Conservation (phyloP, 2,797 vertebrate genomes). For the Zalophus californianus region DNA sequence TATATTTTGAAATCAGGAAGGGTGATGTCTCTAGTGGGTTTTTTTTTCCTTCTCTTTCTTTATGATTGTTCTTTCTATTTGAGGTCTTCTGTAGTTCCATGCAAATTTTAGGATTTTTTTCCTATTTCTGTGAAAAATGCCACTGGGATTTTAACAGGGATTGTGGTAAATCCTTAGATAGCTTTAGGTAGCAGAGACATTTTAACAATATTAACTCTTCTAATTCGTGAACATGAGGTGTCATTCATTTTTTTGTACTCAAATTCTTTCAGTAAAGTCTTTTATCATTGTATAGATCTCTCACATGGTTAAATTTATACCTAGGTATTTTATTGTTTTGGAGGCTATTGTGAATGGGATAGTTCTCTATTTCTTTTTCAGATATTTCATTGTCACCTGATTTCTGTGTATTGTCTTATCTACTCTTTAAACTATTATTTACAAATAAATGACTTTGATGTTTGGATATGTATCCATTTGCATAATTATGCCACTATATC, state of each 20-base stretch:
- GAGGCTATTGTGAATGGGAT: background rate
- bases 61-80: background rate
- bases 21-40: background rate
- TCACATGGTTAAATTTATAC: background rate
- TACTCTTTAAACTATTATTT: background rate
- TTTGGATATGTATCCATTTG: background rate
- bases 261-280: background rate
- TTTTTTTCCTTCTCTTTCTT: background rate
- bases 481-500: background rate
- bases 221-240: background rate
- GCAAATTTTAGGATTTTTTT: background rate
- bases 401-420: background rate
- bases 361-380: background rate
- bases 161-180: background rate
- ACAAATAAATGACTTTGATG: background rate
- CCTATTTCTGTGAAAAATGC: background rate
- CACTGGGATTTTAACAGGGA: background rate
- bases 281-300: background rate
- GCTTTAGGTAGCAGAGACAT: background rate
- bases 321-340: background rate
- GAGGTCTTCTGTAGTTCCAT: background rate
- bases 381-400: background rate
- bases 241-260: background rate
- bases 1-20: background rate
- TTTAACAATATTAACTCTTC: background rate